phyloP scores from a whole-genome alignment of 2,888 invertebrate species.

The Macaria notata region DNA sequence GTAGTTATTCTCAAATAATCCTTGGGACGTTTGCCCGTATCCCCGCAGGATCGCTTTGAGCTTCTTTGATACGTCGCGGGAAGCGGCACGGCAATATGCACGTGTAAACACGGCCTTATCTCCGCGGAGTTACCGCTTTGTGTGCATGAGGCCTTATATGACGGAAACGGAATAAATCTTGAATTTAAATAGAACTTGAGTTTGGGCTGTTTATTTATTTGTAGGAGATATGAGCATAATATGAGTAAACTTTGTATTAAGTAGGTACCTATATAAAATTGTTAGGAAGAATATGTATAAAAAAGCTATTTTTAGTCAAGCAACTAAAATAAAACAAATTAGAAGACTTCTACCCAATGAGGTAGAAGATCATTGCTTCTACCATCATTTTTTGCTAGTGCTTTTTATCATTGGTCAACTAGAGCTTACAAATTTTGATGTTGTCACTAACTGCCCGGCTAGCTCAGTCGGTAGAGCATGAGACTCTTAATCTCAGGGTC shows the following conservation, averaged over 20 bases:
- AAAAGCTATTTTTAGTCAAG: no score
- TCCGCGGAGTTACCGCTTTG: slow-evolving; percentile 43
- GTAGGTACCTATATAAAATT: no score
- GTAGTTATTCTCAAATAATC: slow-evolving; percentile 31
- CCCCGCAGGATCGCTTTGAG: slow-evolving; percentile 51
- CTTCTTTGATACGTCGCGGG: slow-evolving; percentile 24
- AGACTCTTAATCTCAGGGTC: slow-evolving; percentile 84
- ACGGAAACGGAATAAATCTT: slow-evolving; percentile 16
- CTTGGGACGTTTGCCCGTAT: slow-evolving; percentile 38
- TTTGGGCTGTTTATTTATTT: neutral
- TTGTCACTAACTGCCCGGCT: slow-evolving; percentile 59
- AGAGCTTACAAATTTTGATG: neutral
- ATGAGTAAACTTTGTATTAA: no score
- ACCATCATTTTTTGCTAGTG: no score
- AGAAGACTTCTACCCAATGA: no score
- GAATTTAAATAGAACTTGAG: slow-evolving; percentile 1
- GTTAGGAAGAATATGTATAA: no score
- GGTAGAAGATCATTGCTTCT: no score
- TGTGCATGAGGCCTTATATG: slow-evolving; percentile 30
- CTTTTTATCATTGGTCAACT: no score
- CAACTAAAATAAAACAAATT: no score
- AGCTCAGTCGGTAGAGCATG: slow-evolving; percentile 81
- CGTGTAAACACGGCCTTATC: slow-evolving; percentile 56
- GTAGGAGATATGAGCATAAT: no score
- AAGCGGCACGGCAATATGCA: slow-evolving; percentile 53